Percentiles rank a stretch among this genome's conserved stretches.
phyloP scores from a whole-genome alignment of 1,140 invertebrate species.

The Leptonema lineaticorne region DNA sequence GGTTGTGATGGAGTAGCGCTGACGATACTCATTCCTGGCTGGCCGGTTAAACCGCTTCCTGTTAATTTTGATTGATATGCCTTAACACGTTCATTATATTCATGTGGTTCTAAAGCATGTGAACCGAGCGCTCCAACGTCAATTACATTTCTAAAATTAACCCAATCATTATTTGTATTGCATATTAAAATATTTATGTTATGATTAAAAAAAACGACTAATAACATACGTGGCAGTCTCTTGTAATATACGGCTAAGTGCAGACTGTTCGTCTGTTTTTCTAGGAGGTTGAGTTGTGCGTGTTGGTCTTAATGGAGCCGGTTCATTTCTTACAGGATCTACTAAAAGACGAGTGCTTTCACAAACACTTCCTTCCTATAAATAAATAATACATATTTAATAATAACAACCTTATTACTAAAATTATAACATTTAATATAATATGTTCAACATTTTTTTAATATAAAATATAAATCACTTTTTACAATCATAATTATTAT shows the following conservation, averaged over 20 bases:
- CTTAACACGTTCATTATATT: slow-evolving; percentile 74
- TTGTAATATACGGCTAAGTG: slow-evolving; percentile 81
- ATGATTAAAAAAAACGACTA: not conserved
- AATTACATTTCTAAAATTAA: slow-evolving; percentile 72
- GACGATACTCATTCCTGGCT: slow-evolving; percentile 3
- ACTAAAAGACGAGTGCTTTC: slow-evolving; percentile 67
- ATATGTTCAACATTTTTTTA: too few relatives aligned
- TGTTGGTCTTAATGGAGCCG: slow-evolving; percentile 49
- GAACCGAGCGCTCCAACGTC: slow-evolving; percentile 79
- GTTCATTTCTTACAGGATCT: slow-evolving; percentile 65
- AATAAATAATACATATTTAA: too few relatives aligned
- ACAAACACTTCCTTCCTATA: slow-evolving; percentile 60
- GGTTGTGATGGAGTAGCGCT: slow-evolving; percentile 20
- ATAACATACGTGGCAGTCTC: slow-evolving; percentile 81
- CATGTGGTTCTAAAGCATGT: slow-evolving; percentile 73
- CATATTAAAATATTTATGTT: not conserved
- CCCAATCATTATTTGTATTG: not conserved
- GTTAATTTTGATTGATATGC: slow-evolving; percentile 65
- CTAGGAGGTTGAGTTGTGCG: slow-evolving; percentile 57
- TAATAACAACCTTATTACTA: too few relatives aligned
- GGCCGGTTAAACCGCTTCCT: slow-evolving; percentile 30
- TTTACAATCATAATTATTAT: not conserved
- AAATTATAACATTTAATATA: too few relatives aligned
- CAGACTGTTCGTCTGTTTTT: slow-evolving; percentile 87
- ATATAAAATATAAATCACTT: too few relatives aligned